Percentiles rank a stretch among this genome's conserved stretches.
These are phyloP conservation scores for Phasia obesa DNA, from an alignment of 2,888 invertebrate species.

Conservation along the genomic window DNA sequence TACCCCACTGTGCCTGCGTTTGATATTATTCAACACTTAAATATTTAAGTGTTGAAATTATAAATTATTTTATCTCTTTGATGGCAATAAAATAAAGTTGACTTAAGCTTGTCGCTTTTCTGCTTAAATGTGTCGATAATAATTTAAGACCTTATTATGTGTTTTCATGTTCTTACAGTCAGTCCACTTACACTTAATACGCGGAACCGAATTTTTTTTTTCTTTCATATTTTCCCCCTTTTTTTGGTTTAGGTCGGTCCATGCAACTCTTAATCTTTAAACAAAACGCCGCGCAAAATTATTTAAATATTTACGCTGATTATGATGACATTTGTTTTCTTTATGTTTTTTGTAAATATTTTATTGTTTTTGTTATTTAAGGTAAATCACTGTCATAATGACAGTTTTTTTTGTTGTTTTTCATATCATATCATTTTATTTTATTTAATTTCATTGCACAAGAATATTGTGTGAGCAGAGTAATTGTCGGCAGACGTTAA, in stretches of 20 bases:
- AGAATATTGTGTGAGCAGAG: not conserved
- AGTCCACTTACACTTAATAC: conserved; percentile 20
- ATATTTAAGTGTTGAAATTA: conserved; percentile 61
- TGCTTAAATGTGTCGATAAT: conserved; percentile 64
- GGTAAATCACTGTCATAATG: conserved; percentile 27
- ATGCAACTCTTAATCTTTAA: conserved; percentile 43
- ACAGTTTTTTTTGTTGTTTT: conserved; percentile 17
- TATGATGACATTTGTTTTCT: conserved; percentile 21
- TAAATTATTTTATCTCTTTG: conserved; percentile 62
- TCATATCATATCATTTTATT: not conserved
- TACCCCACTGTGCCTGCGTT: conserved; percentile 23
- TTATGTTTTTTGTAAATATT: conserved; percentile 19
- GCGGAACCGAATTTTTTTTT: conserved; percentile 23
- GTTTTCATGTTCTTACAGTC: conserved; percentile 37
- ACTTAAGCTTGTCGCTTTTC: conserved; percentile 63
- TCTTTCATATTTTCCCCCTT: not conserved
- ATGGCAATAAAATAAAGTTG: conserved; percentile 67
- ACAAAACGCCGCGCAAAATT: conserved; percentile 45
- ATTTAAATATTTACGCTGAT: conserved; percentile 54
- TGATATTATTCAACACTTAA: conserved; percentile 39
- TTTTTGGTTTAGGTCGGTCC: conserved; percentile 21
- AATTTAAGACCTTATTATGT: conserved; percentile 51
- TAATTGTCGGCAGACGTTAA: conserved; percentile 32
- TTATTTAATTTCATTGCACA: conserved; percentile 2
- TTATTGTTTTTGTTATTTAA: not conserved